Evolutionary conservation across 2,797 vertebrate species (phyloP).

Genomic region (Notamacropus eugenii): DNA sequence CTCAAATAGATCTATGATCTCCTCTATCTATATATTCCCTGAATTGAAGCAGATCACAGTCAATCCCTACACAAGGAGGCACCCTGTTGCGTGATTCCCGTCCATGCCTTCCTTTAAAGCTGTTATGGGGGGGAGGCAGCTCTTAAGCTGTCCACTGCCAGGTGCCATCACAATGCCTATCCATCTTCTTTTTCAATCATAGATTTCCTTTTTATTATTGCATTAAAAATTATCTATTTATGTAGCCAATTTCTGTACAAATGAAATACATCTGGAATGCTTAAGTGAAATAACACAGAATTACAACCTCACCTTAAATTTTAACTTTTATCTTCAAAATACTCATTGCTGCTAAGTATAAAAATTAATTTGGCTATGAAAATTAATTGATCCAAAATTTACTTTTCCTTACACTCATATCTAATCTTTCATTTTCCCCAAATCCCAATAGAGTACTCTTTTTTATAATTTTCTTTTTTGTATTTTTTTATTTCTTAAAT

Average conservation of each 20-base stretch:
- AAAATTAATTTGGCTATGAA: background rate
- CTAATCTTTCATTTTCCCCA: background rate
- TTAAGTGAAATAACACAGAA: slow-evolving; percentile 29
- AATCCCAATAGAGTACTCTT: background rate
- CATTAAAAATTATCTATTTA: slow-evolving; percentile 22
- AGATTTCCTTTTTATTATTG: background rate
- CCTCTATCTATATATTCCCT: background rate
- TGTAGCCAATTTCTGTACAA: slow-evolving; percentile 39
- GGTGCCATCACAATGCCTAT: background rate
- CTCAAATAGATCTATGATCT: background rate
- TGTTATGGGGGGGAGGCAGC: background rate
- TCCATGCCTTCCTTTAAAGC: background rate
- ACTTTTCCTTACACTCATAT: background rate
- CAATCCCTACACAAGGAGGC: background rate
- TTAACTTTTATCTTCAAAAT: slow-evolving; percentile 51
- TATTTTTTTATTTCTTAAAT: too few relatives aligned
- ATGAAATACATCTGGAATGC: background rate
- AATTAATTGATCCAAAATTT: background rate
- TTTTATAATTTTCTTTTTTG: too few relatives aligned
- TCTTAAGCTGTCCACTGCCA: background rate
- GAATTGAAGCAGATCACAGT: background rate
- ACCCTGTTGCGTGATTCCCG: background rate
- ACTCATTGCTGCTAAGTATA: background rate
- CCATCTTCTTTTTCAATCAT: background rate
- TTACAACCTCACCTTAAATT: background rate